phyloP scores from a whole-genome alignment of 1,140 invertebrate species.

The Saccostrea echinata region DNA sequence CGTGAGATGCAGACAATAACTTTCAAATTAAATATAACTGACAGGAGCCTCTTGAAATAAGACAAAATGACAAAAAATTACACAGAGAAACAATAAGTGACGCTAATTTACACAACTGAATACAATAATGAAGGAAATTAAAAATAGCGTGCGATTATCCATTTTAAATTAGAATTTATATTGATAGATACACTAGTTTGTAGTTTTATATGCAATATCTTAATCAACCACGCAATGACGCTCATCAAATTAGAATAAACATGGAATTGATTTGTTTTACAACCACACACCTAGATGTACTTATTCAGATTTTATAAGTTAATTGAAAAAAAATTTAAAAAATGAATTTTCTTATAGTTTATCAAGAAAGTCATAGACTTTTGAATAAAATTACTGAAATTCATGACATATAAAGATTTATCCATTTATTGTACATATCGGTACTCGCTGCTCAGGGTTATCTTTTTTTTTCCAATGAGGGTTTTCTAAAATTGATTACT shows the following conservation, averaged over 20 bases:
- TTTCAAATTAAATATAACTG: neutral
- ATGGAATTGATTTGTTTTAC: neutral
- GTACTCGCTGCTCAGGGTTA: too few species aligned
- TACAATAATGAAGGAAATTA: neutral
- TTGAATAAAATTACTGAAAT: too few species aligned
- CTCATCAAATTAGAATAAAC: too few species aligned
- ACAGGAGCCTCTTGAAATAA: neutral
- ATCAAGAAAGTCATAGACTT: too few species aligned
- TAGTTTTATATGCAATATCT: neutral
- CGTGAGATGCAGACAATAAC: neutral
- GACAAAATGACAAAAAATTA: neutral
- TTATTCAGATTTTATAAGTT: neutral
- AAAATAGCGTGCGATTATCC: neutral
- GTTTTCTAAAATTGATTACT: too few species aligned
- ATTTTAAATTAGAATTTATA: neutral
- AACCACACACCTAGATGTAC: neutral
- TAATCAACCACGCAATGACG: neutral
- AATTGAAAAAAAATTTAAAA: too few species aligned
- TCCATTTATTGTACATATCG: too few species aligned
- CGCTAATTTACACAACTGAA: neutral
- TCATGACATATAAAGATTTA: too few species aligned
- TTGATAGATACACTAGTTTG: neutral
- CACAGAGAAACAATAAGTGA: neutral
- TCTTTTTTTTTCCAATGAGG: too few species aligned
- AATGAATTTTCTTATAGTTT: too few species aligned